A percentile compares a stretch with the other conserved stretches of the same genome.
phyloP scores from a whole-genome alignment of 2,888 invertebrate species.

The Dicyrtoma fusca region DNA sequence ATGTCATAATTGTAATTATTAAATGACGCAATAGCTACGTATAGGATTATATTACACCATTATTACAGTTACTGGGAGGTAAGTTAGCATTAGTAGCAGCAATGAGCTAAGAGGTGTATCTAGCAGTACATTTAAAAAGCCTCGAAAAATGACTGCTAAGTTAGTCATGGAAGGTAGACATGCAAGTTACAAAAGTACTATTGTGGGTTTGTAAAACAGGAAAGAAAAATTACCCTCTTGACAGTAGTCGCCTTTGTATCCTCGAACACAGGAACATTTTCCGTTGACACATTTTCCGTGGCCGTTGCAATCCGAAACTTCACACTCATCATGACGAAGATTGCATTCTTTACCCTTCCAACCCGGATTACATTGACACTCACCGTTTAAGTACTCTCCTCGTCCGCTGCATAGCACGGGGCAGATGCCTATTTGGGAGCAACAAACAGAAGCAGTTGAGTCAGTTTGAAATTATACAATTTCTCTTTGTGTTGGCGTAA shows the following conservation, averaged over 20 bases:
- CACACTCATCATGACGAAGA: slow-evolving; percentile 91
- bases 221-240: slow-evolving; percentile 9
- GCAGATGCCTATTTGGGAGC: slow-evolving; percentile 88
- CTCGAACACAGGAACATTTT: slow-evolving; percentile 89
- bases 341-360: slow-evolving; percentile 99
- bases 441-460: too few species aligned
- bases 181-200: neutral
- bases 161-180: neutral
- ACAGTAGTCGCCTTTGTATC: slow-evolving; percentile 94
- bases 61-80: too few species aligned
- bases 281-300: slow-evolving; percentile 96
- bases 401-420: slow-evolving; percentile 96
- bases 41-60: too few species aligned
- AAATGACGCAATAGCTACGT: too few species aligned
- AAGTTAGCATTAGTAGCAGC: neutral
- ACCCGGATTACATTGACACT: slow-evolving; percentile 95
- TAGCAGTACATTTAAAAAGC: neutral
- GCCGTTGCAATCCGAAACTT: slow-evolving; percentile 93
- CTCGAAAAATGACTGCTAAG: neutral
- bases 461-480: too few species aligned
- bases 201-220: too few species aligned
- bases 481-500: too few species aligned
- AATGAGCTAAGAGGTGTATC: neutral
- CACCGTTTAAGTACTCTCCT: slow-evolving; percentile 94
- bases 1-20: too few species aligned